Conservation (phyloP, 2,888 invertebrate species). For the Microplitis deprimator region DNA sequence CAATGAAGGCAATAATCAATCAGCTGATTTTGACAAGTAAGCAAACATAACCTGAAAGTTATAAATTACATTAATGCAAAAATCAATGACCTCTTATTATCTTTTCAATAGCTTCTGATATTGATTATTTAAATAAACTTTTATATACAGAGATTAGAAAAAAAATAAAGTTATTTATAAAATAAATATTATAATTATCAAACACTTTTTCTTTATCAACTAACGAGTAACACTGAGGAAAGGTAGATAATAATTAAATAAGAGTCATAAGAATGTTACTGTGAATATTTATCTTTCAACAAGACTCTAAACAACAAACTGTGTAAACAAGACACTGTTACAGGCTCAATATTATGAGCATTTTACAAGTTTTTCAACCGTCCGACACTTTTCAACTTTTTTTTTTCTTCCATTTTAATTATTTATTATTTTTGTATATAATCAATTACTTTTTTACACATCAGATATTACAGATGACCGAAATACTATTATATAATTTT, state of each 20-base stretch:
- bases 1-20: conserved; percentile 42
- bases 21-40: conserved; percentile 59
- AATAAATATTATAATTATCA: background rate
- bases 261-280: conserved; percentile 51
- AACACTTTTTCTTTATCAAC: background rate
- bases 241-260: conserved; percentile 44
- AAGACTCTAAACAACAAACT: conserved; percentile 66
- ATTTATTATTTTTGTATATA: conserved; percentile 38
- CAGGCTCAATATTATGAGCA: conserved; percentile 48
- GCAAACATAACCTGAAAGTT: conserved; percentile 50
- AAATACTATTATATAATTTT: background rate
- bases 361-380: conserved; percentile 38
- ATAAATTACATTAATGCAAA: background rate
- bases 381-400: conserved; percentile 33
- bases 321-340: conserved; percentile 63
- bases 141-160: background rate
- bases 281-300: conserved; percentile 66
- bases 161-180: background rate
- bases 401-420: conserved; percentile 24
- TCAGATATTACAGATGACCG: background rate
- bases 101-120: background rate
- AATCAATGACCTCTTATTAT: conserved; percentile 1
- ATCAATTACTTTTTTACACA: background rate
- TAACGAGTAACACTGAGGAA: conserved; percentile 21
- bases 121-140: conserved; percentile 20